These are phyloP conservation scores for Tetragonisca angustula DNA, from an alignment of 2,888 invertebrate genomes.

Conservation along the genomic window DNA sequence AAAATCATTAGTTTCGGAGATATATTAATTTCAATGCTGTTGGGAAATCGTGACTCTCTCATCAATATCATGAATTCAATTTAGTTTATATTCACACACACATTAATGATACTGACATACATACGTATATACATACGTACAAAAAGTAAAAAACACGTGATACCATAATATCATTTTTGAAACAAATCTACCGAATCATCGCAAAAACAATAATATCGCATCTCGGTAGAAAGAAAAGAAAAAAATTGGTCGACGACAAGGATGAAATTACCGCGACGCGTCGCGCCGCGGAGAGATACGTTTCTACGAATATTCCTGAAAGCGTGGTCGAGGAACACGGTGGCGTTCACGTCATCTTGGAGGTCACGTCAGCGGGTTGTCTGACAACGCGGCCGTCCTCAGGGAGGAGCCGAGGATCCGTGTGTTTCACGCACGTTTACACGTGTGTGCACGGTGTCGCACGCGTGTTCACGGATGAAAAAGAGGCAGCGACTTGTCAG, in stretches of 20 bases:
- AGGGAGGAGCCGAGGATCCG: constrained; percentile 64
- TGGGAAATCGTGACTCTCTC: no score
- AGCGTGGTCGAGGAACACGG: constrained; percentile 41
- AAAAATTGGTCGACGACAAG: constrained; percentile 30
- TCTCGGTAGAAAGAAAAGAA: not conserved
- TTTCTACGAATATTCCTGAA: constrained; percentile 60
- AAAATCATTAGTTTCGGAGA: no score
- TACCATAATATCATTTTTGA: not conserved
- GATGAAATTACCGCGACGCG: constrained; percentile 36
- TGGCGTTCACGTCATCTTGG: constrained; percentile 57
- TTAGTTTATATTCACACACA: no score
- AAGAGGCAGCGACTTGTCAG: constrained; percentile 57
- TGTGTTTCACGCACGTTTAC: constrained; percentile 40
- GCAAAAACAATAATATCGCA: not conserved
- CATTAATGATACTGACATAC: no score
- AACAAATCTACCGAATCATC: not conserved
- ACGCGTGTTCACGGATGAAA: constrained; percentile 33
- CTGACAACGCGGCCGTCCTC: constrained; percentile 65
- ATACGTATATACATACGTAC: no score
- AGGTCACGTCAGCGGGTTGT: constrained; percentile 70
- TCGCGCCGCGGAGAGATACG: constrained; percentile 26
- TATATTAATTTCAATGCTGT: no score
- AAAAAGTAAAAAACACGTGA: no score
- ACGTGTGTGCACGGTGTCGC: constrained; percentile 10
- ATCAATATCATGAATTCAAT: no score